Conservation (phyloP, 2,888 invertebrate genomes). For the Nephrotoma appendiculata region DNA sequence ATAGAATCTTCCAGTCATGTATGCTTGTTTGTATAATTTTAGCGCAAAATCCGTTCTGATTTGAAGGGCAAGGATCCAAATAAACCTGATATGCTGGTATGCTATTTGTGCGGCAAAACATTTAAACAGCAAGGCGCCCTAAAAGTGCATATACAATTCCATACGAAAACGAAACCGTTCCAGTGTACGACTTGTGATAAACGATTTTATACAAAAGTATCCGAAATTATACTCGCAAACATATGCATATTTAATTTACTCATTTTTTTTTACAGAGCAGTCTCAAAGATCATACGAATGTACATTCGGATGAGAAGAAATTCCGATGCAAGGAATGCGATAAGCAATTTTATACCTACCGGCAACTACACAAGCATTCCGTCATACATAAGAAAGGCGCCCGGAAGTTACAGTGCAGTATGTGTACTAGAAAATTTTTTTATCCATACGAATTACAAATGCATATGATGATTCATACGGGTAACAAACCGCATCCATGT, state of each 20-base stretch:
- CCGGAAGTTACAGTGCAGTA: not conserved
- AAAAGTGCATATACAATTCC: not conserved
- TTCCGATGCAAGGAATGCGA: not conserved
- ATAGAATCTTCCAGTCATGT: too few species aligned
- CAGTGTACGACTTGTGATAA: not conserved
- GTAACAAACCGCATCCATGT: not conserved
- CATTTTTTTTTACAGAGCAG: not conserved
- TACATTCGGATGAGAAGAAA: not conserved
- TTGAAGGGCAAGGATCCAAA: not conserved
- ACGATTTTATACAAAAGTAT: conserved; percentile 1
- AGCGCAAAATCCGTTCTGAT: not conserved
- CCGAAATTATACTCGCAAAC: not conserved
- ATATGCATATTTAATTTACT: not conserved
- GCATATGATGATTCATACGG: conserved; percentile 3
- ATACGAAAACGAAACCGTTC: not conserved
- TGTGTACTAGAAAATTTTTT: not conserved
- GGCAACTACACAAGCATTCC: not conserved
- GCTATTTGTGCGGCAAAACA: not conserved
- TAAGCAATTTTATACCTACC: not conserved
- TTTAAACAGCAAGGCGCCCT: not conserved
- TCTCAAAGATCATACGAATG: not conserved
- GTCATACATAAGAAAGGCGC: not conserved
- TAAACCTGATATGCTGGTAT: not conserved
- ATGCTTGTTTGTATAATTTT: not conserved
- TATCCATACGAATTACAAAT: not conserved